Base-by-base conservation (phyloP, 2,113 vertebrate genomes). In the Pterophyllum scalare region DNA sequence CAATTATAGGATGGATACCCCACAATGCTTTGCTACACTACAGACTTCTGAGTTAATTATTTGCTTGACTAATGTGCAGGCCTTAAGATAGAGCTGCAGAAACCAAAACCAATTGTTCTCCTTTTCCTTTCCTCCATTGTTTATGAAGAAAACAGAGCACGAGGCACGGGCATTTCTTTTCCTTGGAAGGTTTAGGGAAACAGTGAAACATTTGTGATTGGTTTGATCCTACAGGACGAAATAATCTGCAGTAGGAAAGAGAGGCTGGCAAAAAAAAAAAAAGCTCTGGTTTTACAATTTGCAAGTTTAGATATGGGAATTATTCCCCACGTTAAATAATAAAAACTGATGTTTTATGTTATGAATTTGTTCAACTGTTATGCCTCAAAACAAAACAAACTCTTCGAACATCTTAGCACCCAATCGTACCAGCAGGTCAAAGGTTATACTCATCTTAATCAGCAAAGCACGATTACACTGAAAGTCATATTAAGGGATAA, bases 41-140 rank as follows among this genome's bases (percentile, higher is more conserved):
- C 62, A 26, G 60, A 82, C 70, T 56, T 85, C 35, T n/a, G 76
- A 88, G 82, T 86, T 92, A 82, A 91, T 93, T 90, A 93, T 90
- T 80, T 81, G 89, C 77, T 90, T 92, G 84, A 93, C 83, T 87
- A 91, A 92, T 83, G 81, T 82, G 59, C 79, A 49, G 74, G 81
- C 86, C 85, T 56, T 83, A 46, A 86, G 88, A 88, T 31, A 84
- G n/a, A 81, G 72, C 46, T 72, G 31, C 46, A 72, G 67, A 46
- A 72, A 54, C 67, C 67, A 60, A 82, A 85, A 86, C n/a, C 26
- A 17, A 65, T 85, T 75, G 83, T 65, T 35, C 26, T 61, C 67
- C 11, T 40, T 60, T 75, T 28, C 8, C 31, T 56, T 54, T 65
- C 43, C 26, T 74, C 43, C 61, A 80, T 82, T 86, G 85, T 91